These are phyloP conservation scores for Oceanodroma tethys DNA, from an alignment of 2,113 vertebrate genomes.

Conservation along the genomic window DNA sequence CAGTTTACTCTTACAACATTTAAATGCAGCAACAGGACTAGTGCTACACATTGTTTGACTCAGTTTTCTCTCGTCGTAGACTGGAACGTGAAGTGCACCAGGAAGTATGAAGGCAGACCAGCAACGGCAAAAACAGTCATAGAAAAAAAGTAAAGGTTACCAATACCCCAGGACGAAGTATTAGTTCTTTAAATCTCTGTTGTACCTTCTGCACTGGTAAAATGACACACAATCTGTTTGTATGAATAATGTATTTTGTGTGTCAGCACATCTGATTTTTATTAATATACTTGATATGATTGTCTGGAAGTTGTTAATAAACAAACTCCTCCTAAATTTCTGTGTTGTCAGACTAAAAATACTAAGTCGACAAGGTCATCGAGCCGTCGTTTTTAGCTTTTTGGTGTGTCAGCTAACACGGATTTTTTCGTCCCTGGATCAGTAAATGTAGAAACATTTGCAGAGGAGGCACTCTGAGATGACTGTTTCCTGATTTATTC, in stretches of 20 bases:
- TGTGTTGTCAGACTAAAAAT: neutral
- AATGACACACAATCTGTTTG: neutral
- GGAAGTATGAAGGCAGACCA: neutral
- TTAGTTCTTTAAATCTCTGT: neutral
- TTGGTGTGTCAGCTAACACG: neutral
- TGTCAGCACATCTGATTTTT: conserved; percentile 5
- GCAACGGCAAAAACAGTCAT: neutral
- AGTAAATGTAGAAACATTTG: neutral
- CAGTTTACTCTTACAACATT: neutral
- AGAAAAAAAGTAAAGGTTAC: neutral
- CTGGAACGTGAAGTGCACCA: neutral
- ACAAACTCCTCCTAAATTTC: neutral
- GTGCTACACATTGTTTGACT: neutral
- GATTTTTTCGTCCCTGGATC: neutral
- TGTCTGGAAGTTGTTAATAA: conserved; percentile 24
- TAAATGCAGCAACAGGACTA: neutral
- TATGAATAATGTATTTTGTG: neutral
- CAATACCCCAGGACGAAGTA: neutral
- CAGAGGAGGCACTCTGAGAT: neutral
- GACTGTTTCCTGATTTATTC: neutral
- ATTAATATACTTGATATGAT: neutral
- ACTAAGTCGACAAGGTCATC: neutral
- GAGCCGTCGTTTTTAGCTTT: neutral
- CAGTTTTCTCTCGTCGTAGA: neutral
- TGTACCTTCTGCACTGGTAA: conserved; percentile 8